Base-by-base conservation (phyloP, 2,888 invertebrate genomes). In the Leptogaster cylindrica region DNA sequence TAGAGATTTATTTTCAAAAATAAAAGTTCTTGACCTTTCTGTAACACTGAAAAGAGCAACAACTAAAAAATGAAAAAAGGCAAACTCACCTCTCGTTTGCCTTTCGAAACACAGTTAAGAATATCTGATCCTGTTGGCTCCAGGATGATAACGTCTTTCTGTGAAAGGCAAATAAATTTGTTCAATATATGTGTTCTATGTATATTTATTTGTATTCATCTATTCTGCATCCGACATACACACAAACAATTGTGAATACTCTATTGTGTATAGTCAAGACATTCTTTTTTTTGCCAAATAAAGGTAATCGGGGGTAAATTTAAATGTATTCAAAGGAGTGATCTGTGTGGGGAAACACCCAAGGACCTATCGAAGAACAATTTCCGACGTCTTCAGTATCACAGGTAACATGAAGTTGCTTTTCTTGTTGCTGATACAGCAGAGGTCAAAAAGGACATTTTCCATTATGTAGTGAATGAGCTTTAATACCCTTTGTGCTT, bases 71-170 rank as follows among this genome's bases (percentile, higher is more conserved):
- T n/a, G n/a, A n/a, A n/a, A n/a, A n/a, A n/a, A n/a, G n/a, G n/a
- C n/a, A n/a, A n/a, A 78, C 84, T 83, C 82, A 95, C 95, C 92
- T 94, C 94, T 71, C 93, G 91, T 85, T 95, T 95, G 77, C 95
- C 95, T 84, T 94, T 95, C 68, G 95, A 94, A 71, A 95, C 93
- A 80, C 95, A 95, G 81, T 90, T 93, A 70, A 90, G 91, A 66
- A 94, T 92, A 81, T 93, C 93, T 33, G 80, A 80, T 55, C 80
- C 81, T 77, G 90, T 92, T 55, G 95, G 93, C 79, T 95, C 94
- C 83, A 95, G 82, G 78, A 89, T 90, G 73, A 95, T 85, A 61
- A 92, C 89, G 80, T 95, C 95, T 78, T 90, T 90, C 95, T 95
- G 90, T 73, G 88, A 86, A 61, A 55, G 20, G 61, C 33, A 67